Base-by-base conservation (phyloP, 2,888 invertebrate genomes). In the Odontothrips loti region DNA sequence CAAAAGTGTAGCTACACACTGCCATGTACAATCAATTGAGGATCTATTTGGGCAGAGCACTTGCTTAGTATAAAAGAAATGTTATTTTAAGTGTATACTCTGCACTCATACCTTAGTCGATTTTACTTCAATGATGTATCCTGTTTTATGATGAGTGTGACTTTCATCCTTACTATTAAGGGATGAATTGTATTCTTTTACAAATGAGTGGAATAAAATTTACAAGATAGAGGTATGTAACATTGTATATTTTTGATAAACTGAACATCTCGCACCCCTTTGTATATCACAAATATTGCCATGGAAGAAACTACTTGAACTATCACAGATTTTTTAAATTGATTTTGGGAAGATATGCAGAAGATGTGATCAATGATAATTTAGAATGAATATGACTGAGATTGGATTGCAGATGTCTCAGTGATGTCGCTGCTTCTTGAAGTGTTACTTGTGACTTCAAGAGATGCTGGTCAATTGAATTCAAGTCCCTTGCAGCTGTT, bases 21-120 rank as follows among this genome's bases (percentile, higher is more conserved):
- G 68, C 68, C 68, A 68, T 68, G 68, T 68, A 68, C 68, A 68
- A 23, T 68, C 23, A 68, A 68, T 23, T 68, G 23, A 68, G 68
- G 68, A 23, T 68, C 10, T 68, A 23, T 68, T 68, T 68, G 68
- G 68, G 68, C 68, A 68, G 68, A 68, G 68, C 68, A 68, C 68
- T 68, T 68, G 68, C 68, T 23, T 68, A 68, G 68, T 68, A 68
- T 68, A 68, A 68, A 68, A n/a, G n/a, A 23, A 68, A 68, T 68
- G 68, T 68, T 15, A 58, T 20, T 11, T 68, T 68, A 23, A 68
- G 68, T 23, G 68, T 23, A 68, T 23, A 68, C 27, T 68, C 68
- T 23, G 68, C 68, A 68, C 68, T 68, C 68, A 23, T 68, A 68
- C 11, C n/a, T 11, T 68, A 68, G 11, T 68, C 23, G 27, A 68